Percentiles rank a stretch among this genome's conserved stretches.
These are phyloP conservation scores for Tricholaema leucomelas DNA, from an alignment of 2,113 vertebrate genomes.

Conservation along the genomic window DNA sequence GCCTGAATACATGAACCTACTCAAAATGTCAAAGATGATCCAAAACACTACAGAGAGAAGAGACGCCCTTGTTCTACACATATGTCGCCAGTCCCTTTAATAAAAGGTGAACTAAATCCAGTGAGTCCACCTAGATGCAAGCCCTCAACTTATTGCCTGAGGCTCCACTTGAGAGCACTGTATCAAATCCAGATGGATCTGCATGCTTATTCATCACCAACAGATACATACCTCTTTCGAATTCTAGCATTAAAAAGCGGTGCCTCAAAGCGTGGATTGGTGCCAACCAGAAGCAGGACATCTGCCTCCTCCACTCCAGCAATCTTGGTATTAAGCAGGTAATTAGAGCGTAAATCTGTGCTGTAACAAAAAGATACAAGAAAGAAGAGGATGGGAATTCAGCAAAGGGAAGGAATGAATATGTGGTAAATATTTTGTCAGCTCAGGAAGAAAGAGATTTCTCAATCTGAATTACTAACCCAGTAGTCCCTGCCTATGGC, in stretches of 20 bases:
- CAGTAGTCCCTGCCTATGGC: no score
- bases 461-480: not conserved
- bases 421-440: not conserved
- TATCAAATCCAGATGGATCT: not conserved
- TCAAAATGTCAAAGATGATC: not conserved
- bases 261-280: slow-evolving; percentile 96
- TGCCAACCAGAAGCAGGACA: slow-evolving; percentile 90
- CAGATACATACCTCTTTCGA: slow-evolving; percentile 88
- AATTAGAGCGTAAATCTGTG: slow-evolving; percentile 94
- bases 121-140: not conserved
- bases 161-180: not conserved
- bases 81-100: not conserved
- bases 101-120: slow-evolving; percentile 26
- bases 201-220: not conserved
- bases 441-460: not conserved
- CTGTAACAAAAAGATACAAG: slow-evolving; percentile 64
- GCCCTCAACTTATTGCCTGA: not conserved
- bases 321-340: slow-evolving; percentile 93
- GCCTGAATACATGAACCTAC: not conserved
- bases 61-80: not conserved
- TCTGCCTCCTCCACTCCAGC: slow-evolving; percentile 93
- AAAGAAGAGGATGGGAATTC: not conserved
- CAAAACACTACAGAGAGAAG: not conserved
- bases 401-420: not conserved
- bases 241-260: slow-evolving; percentile 94